Evolutionary conservation across 2,797 vertebrate species (phyloP), one percentile per base, ranked within the genome.

Genomic region (Miichthys miiuy): DNA sequence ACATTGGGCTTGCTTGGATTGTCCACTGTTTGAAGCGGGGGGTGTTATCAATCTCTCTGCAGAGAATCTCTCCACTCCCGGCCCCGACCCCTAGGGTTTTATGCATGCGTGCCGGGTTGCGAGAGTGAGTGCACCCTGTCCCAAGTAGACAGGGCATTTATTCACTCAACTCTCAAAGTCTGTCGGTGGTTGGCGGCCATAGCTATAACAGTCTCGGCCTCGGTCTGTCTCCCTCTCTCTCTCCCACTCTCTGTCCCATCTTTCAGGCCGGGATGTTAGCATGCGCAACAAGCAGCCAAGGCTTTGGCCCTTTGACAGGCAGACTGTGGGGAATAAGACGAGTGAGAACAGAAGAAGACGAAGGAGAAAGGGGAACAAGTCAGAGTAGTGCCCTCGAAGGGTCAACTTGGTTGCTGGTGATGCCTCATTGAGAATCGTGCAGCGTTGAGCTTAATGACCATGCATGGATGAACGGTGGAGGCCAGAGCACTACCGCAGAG

Each of bases 21-120:
- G 93, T 94, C 93, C 82, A 71, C 89, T 70, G 86, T 91, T 88
- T 87, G 90, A 94, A 93, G 88, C 80, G 2, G 63, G 85, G 87
- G 89, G 87, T 71, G 72, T 94, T 95, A 95, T 95, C 94, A 94
- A 95, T 95, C 94, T 95, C 92, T 92, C 92, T 91, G 90, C 87
- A 84, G 90, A 92, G 88, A 86, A 89, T 90, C 86, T 88, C 88
- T 87, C 77, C 68, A 42, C 89, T 88, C 81, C 65, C 74, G 60
- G 75, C 87, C 80, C 70, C 82, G 81, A 88, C 92, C 89, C 88
- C 88, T 79, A 81, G 85, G 91, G 90, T 93, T 93, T 94, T 94
- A 94, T 95, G 91, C 93, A 94, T 95, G 93, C 83, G 84, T 89
- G 88, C 87, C 54, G 85, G 87, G 80, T 90, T 89, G 86, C 72